Evolutionary conservation across 2,113 vertebrate genomes (phyloP), one percentile per base, ranked within the genome.

Genomic region (Garra rufa): DNA sequence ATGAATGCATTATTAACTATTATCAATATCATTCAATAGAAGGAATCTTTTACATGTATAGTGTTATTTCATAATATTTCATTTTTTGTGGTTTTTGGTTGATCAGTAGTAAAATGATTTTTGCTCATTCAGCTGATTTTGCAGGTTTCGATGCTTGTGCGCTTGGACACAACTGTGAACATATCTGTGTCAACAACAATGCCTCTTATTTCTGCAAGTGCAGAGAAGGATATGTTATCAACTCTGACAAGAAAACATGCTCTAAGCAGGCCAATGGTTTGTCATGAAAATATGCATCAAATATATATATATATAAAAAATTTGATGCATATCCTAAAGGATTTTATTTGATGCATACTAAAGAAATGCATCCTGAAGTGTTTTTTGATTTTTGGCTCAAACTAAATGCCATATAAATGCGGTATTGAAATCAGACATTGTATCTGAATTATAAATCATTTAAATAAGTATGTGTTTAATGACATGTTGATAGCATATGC

Each of bases 201-300:
- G 88, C 88, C 17, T 95, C 90, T 0, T 93, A 94, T 43, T 81
- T 82, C 83, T 97, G 96, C 86, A 90, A 91, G 86, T 97, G 96
- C 92, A 91, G 74, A 0, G 84, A 88, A 11, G 95, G 95, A 10
- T 97, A 95, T 24, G 76, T 90, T 38, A 84, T 97, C 88, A 97
- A 96, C 73, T 79, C 89, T 46, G 95, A 97, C 86, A 80, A 89
- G 89, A 96, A 94, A 90, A 96, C 95, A 0, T 97, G 96, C 84
- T 95, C 95, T 55, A 82, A 82, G 19, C 85, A 82, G 87, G 86
- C 92, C 93, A 93, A 94, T 91, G 87, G 85, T 88, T 86, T 26
- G 87, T 88, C 65, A 52, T 57, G 17, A 9, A 57, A 59, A 73
- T 50, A 76, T 85, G 52, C 67, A 63, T 76, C 44, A 28, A 34